Percentiles rank a stretch among this genome's conserved stretches.
phyloP scores from a whole-genome alignment of 2,113 vertebrate genomes.

The Psettodes erumei region DNA sequence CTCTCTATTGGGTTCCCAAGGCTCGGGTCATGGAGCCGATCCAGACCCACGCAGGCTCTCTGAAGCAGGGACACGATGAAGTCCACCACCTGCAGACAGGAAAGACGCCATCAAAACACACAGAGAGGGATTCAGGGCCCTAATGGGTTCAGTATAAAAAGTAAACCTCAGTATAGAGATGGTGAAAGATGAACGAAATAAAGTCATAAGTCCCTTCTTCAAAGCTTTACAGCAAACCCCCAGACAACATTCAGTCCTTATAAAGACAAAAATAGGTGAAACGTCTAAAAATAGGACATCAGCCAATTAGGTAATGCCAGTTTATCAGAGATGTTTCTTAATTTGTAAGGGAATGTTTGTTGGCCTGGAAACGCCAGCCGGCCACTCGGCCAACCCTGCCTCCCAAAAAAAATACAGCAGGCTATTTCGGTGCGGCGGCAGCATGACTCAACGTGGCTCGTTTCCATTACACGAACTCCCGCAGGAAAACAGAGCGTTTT shows the following conservation, averaged over 20 bases:
- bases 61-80: constrained; percentile 88
- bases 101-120: not conserved
- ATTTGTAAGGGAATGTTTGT: constrained; percentile 24
- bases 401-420: not conserved
- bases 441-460: constrained; percentile 34
- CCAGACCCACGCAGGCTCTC: constrained; percentile 84
- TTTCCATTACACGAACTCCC: constrained; percentile 26
- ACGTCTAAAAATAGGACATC: constrained; percentile 31
- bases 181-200: not conserved
- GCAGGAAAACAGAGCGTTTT: not conserved
- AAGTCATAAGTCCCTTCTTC: not conserved
- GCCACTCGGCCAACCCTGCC: not conserved
- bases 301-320: not conserved
- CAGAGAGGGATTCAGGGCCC: not conserved
- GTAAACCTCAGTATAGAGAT: not conserved
- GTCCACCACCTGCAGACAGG: constrained; percentile 85
- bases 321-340: constrained; percentile 20
- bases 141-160: not conserved
- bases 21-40: constrained; percentile 17
- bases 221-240: too few species aligned
- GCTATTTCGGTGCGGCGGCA: constrained; percentile 29
- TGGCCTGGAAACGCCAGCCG: not conserved
- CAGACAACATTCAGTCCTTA: constrained; percentile 9
- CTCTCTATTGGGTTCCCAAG: constrained; percentile 79
- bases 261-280: constrained; percentile 11